A percentile compares a stretch with the other conserved stretches of the same genome.
Conservation (phyloP, 2,888 invertebrate species). For the Sarcophaga subvicina region DNA sequence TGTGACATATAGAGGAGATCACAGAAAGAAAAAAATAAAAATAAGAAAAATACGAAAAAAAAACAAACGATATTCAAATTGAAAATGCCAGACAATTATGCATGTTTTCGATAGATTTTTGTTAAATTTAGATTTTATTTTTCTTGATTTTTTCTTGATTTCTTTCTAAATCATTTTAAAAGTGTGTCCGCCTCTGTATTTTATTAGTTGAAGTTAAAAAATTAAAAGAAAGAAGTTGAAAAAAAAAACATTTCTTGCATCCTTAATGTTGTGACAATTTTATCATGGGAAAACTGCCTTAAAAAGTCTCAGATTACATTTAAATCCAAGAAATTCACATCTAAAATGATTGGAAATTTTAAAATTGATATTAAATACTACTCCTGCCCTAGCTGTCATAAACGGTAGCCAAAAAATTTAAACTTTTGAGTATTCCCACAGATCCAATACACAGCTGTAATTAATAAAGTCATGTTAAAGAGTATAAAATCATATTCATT, state of each 20-base stretch:
- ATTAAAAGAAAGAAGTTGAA: not conserved
- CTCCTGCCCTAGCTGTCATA: not conserved
- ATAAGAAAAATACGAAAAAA: not conserved
- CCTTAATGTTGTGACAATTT: slow-evolving; percentile 45
- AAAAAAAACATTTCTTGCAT: not conserved
- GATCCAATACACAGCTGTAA: too few species aligned
- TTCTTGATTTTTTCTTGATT: not conserved
- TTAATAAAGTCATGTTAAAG: too few species aligned
- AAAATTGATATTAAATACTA: not conserved
- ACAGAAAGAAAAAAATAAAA: not conserved
- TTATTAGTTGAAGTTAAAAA: not conserved
- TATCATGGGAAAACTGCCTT: not conserved
- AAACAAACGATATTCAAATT: not conserved
- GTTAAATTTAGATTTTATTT: not conserved
- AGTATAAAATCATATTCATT: too few species aligned
- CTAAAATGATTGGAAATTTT: not conserved
- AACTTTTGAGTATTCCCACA: too few species aligned
- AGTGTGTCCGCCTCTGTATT: not conserved
- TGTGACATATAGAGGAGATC: slow-evolving; percentile 58
- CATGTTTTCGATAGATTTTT: not conserved
- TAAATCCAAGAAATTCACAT: not conserved
- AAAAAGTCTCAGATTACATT: slow-evolving; percentile 49
- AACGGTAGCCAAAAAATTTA: not conserved
- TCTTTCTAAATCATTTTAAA: not conserved
- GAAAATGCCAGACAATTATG: slow-evolving; percentile 31